Base-by-base conservation (phyloP, 2,113 vertebrate species). In the Rattus norvegicus region DNA sequence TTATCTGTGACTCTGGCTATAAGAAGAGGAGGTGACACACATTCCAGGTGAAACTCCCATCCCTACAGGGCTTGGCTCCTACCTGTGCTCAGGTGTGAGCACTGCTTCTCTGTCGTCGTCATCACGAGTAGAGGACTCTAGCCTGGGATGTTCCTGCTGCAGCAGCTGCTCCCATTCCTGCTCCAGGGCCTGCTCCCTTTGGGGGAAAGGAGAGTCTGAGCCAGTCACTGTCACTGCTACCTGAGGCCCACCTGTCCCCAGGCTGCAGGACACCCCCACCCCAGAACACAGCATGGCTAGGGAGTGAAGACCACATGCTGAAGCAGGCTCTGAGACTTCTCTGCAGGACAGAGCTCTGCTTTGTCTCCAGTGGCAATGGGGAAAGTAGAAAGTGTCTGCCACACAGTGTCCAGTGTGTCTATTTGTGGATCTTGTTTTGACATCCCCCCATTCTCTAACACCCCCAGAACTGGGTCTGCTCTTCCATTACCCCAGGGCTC, bases 31-130 rank as follows among this genome's bases (percentile, higher is more conserved):
- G 14, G 59, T 22, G 36, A n/a, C 59, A 73, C n/a, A 33, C 52
- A 69, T 7, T 54, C 52, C 70, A 9, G 56, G 16, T 2, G 56
- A 30, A 13, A 47, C 12, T 8, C 10, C 76, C 49, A 28, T 8
- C 16, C 52, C 30, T 19, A 20, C 20, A 5, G 67, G 63, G 28
- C 14, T 72, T 54, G 19, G 12, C 7, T 69, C 39, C 43, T 8
- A 98, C 97, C 97, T 98, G 75, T 98, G 96, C 76, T 98, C 93
- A 0, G 91, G 92, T 1, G 17, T 61, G 43, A 98, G 92, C 0
- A 47, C n/a, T 7, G 30, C 33, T 2, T 92, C 85, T 0, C 91
- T 91, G 24, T 96, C 70, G 4, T 63, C 2, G 1, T 94, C 79
- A 1, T 65, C 3, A 5, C 39, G 52, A 17, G 86, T 52, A 9